Conservation (phyloP, 2,797 vertebrate species). For the Catharus ustulatus region DNA sequence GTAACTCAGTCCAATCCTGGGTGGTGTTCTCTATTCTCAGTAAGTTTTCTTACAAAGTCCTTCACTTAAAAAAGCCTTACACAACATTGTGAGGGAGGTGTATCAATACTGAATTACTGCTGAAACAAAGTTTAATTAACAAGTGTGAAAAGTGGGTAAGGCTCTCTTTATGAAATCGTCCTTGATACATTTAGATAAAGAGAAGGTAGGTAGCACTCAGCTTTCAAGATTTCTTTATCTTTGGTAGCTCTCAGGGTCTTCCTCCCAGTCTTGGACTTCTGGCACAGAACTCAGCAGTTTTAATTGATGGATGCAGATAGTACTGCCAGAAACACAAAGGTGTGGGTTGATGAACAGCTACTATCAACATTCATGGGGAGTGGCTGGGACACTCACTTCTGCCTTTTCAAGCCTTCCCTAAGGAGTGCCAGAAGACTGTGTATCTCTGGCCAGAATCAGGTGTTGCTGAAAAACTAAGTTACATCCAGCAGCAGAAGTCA, state of each 20-base stretch:
- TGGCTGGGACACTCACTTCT: background rate
- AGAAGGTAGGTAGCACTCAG: background rate
- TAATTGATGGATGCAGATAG: background rate
- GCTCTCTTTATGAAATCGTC: background rate
- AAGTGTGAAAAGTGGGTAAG: conserved; percentile 7
- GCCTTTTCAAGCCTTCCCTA: background rate
- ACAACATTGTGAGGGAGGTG: background rate
- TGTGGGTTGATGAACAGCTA: background rate
- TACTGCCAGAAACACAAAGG: background rate
- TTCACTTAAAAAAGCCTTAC: background rate
- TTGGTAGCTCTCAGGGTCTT: background rate
- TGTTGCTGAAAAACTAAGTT: background rate
- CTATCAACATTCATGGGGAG: background rate
- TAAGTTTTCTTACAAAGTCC: background rate
- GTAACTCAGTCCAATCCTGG: background rate
- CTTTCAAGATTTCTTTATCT: conserved; percentile 15
- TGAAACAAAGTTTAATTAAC: conserved; percentile 32
- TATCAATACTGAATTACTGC: background rate
- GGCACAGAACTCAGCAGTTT: background rate
- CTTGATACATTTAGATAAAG: conserved; percentile 20
- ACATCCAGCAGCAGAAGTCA: background rate
- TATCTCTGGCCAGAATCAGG: background rate
- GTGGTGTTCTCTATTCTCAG: background rate
- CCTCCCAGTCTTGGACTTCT: background rate
- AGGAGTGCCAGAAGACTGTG: background rate